A percentile compares a stretch with the other conserved stretches of the same genome.
Evolutionary conservation across 2,113 vertebrate species (phyloP).

Genomic region (Dasyurus viverrinus): DNA sequence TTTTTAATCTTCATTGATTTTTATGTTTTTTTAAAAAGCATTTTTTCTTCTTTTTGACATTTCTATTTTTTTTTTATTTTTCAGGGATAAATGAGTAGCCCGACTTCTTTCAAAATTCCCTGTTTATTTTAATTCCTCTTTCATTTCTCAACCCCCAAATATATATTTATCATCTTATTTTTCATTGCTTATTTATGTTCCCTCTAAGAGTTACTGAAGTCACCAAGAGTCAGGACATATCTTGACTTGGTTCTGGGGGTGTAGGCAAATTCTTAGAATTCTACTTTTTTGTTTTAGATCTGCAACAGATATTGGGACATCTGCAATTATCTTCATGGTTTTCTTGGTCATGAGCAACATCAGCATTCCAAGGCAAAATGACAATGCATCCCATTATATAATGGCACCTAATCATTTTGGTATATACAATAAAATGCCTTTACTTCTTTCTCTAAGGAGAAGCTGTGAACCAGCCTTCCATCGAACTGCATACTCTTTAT

Average conservation of each 20-base stretch:
- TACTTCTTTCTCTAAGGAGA: not conserved
- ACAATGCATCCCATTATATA: not conserved
- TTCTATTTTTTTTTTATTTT: not conserved
- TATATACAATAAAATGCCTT: not conserved
- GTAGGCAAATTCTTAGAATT: not conserved
- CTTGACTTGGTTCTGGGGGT: not conserved
- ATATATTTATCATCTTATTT: not conserved
- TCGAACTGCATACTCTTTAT: not conserved
- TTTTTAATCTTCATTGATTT: not conserved
- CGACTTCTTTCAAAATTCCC: not conserved
- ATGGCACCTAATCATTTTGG: not conserved
- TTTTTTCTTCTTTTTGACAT: not conserved
- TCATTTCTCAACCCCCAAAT: not conserved
- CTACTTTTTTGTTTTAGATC: not conserved
- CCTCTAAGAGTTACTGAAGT: not conserved
- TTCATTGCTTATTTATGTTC: not conserved
- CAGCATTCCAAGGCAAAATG: not conserved
- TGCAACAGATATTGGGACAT: not conserved
- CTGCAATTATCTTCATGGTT: not conserved
- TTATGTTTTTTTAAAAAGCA: not conserved
- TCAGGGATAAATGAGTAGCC: not conserved
- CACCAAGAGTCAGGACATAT: not conserved
- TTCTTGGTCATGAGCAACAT: not conserved
- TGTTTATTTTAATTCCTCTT: not conserved
- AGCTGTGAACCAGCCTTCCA: not conserved